Evolutionary conservation across 2,888 invertebrate species (phyloP).

Genomic region (Dryadula phaetusa): DNA sequence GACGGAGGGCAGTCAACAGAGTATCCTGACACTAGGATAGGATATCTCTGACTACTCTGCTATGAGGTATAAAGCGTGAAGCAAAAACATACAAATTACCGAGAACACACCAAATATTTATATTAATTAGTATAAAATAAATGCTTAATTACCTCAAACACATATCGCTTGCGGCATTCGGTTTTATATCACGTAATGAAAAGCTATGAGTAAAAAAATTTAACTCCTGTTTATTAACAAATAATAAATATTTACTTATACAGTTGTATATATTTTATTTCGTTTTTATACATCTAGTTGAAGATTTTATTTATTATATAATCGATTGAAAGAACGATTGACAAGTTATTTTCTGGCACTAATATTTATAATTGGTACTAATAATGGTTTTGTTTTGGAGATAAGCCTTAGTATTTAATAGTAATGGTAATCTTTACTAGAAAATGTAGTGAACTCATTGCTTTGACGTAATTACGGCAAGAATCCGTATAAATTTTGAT

Average conservation of each 20-base stretch:
- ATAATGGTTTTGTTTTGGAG: no score
- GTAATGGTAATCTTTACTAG: no score
- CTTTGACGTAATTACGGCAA: no score
- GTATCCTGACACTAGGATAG: no score
- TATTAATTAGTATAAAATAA: slow-evolving; percentile 3
- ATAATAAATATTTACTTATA: not conserved
- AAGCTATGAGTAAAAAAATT: not conserved
- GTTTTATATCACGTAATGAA: slow-evolving; percentile 19
- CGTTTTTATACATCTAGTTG: not conserved
- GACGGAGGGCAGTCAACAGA: no score
- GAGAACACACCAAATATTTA: not conserved
- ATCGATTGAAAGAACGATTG: not conserved
- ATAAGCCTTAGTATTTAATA: no score
- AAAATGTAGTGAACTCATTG: no score
- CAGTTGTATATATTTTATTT: not conserved
- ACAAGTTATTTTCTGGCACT: not conserved
- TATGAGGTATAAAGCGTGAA: no score
- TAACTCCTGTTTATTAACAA: not conserved
- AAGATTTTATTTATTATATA: not conserved
- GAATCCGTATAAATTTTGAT: no score
- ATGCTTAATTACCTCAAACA: slow-evolving; percentile 16
- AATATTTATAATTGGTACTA: not conserved
- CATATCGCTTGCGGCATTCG: slow-evolving; percentile 14
- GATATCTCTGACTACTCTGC: no score
- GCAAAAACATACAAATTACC: not conserved